Evolutionary conservation across 2,797 vertebrate genomes (phyloP), one percentile per base, ranked within the genome.

Genomic region (Triplophysa yarkandensis): DNA sequence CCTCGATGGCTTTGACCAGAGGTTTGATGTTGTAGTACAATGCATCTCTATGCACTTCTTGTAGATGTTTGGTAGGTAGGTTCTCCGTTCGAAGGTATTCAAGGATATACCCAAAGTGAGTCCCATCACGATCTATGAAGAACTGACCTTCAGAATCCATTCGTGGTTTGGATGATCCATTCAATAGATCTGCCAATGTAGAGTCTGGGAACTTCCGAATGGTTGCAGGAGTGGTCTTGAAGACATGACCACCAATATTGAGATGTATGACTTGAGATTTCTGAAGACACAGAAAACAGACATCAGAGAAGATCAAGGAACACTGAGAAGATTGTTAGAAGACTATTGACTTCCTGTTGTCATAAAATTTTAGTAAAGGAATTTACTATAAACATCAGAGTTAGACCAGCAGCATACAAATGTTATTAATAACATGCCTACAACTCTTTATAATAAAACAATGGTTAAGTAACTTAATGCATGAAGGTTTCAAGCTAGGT

Each of bases 71-170:
- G 0, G 82, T 86, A 58, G 96, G 95, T 61, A 95, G 81, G 25
- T 83, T 84, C 11, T 93, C 93, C 0, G 90, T 92, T 16, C 96
- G 90, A 67, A 98, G 91, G 84, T 93, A 99, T 62, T 97, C 95
- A 41, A 98, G 80, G 55, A 99, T 81, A 36, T 91, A 88, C 9
- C 90, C 88, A 21, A 99, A 99, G 78, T 95, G 85, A 0, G 91
- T 89, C 0, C 96, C 94, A 0, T 96, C 88, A 0, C 94, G 90
- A 87, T 99, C 95, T 0, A 98, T 91, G 90, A 98, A 97, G 89
- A 86, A 88, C 9, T 92, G 89, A 0, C 96, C 96, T 66, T 92
- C 85, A 0, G 86, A 57, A 46, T 98, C 96, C 0, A 63, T 82
- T 66, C 52, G 82, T 0, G 85, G 82, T 58, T 88, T 92, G 60